Conservation (phyloP, 2,797 vertebrate genomes). For the Lagodon rhomboides region DNA sequence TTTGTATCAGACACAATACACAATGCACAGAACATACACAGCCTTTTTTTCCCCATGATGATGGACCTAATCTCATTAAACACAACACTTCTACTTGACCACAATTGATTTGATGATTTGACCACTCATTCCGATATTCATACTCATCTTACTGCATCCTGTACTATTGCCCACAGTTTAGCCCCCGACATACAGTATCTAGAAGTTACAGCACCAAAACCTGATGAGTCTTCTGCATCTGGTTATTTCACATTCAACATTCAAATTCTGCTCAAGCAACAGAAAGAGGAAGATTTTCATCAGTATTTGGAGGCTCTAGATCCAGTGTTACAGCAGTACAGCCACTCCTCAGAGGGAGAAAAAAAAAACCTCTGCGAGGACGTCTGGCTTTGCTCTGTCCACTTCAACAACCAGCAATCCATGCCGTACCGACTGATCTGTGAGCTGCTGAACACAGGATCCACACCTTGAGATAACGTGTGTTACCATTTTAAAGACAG, state of each 20-base stretch:
- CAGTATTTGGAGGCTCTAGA: not conserved
- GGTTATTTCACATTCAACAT: not conserved
- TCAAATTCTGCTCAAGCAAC: constrained; percentile 2
- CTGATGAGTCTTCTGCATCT: constrained; percentile 15
- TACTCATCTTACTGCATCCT: constrained; percentile 63
- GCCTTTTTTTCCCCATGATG: constrained; percentile 70
- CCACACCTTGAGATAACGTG: constrained; percentile 19
- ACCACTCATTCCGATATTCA: constrained; percentile 68
- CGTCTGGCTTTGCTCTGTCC: constrained; percentile 45
- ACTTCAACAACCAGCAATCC: constrained; percentile 51
- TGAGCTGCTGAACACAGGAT: constrained; percentile 47
- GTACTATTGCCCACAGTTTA: constrained; percentile 53
- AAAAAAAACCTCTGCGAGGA: constrained; percentile 35
- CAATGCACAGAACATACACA: constrained; percentile 76
- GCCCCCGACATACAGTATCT: constrained; percentile 39
- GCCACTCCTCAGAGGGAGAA: constrained; percentile 30
- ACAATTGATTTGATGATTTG: constrained; percentile 76
- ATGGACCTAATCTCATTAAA: constrained; percentile 86
- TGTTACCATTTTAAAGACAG: constrained; percentile 21
- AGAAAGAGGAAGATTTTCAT: constrained; percentile 30
- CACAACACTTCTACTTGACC: constrained; percentile 75
- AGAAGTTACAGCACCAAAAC: constrained; percentile 34
- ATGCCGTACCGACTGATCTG: constrained; percentile 31
- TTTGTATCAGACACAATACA: constrained; percentile 82
- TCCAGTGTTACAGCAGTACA: constrained; percentile 38